A percentile compares a stretch with the other conserved stretches of the same genome.
phyloP scores from a whole-genome alignment of 2,113 vertebrate species.

The Larimichthys crocea region DNA sequence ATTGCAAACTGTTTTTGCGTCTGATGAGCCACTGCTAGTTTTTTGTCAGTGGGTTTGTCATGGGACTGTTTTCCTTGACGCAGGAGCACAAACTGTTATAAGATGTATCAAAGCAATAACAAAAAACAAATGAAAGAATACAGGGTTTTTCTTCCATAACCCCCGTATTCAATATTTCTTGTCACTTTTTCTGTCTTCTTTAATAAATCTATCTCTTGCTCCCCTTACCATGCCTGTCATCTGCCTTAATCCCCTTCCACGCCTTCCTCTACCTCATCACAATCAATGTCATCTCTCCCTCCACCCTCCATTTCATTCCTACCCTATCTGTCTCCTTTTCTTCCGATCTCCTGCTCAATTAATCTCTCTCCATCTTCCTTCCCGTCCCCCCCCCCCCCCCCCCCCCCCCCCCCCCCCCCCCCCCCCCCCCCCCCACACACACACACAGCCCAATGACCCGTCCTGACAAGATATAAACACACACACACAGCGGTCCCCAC shows the following conservation, averaged over 20 bases:
- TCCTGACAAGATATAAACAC: conserved; percentile 10
- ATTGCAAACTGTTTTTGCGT: too few relatives aligned
- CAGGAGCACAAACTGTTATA: background rate
- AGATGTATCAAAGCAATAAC: background rate
- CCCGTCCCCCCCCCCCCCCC: too few relatives aligned
- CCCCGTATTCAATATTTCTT: conserved; percentile 19
- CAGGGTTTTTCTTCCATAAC: background rate
- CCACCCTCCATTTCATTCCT: background rate
- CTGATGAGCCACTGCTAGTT: too few relatives aligned
- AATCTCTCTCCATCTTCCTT: conserved; percentile 10
- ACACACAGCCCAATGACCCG: background rate
- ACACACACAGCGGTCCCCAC: conserved; percentile 30
- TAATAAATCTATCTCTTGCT: conserved; percentile 26
- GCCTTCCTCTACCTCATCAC: conserved; percentile 34
- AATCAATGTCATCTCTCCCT: conserved; percentile 49
- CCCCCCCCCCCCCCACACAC: too few relatives aligned
- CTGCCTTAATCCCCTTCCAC: background rate
- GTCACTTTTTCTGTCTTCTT: conserved; percentile 4
- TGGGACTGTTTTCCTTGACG: background rate
- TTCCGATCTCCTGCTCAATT: conserved; percentile 12
- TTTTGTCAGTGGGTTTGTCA: background rate
- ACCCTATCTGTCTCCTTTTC: background rate
- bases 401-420: too few relatives aligned
- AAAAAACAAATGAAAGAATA: background rate
- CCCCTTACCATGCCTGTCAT: conserved; percentile 17